Conservation (phyloP, 2,888 invertebrate genomes). For the Atherix ibis region DNA sequence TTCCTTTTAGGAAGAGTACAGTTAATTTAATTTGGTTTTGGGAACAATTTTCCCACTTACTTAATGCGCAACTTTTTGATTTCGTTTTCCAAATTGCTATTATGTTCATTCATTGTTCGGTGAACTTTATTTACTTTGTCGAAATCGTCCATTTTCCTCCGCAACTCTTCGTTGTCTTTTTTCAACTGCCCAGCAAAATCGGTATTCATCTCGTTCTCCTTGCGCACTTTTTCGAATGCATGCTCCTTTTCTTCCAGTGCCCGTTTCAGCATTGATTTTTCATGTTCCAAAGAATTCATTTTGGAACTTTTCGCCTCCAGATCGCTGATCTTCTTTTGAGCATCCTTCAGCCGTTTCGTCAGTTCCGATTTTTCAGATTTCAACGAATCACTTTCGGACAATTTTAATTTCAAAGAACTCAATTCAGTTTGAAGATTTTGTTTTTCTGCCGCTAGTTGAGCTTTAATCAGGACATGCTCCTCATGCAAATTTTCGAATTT, state of each 20-base stretch:
- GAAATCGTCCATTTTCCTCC: slow-evolving; percentile 67
- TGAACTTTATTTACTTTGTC: slow-evolving; percentile 72
- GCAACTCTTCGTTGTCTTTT: slow-evolving; percentile 64
- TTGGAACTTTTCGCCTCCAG: slow-evolving; percentile 23
- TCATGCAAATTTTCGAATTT: slow-evolving; percentile 74
- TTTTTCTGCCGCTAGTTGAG: slow-evolving; percentile 66
- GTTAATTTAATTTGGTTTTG: too few species aligned
- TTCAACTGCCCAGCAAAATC: slow-evolving; percentile 59
- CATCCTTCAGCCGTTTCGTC: slow-evolving; percentile 21
- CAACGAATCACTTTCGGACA: slow-evolving; percentile 22
- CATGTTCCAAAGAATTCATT: slow-evolving; percentile 35
- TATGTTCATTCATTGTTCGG: slow-evolving; percentile 59
- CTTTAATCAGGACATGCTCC: slow-evolving; percentile 69
- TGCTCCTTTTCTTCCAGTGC: slow-evolving; percentile 57
- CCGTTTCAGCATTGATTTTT: slow-evolving; percentile 50
- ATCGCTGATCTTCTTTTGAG: slow-evolving; percentile 24
- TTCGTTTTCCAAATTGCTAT: slow-evolving; percentile 58
- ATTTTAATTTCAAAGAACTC: slow-evolving; percentile 19
- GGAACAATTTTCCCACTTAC: slow-evolving; percentile 22
- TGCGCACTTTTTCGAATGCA: slow-evolving; percentile 52
- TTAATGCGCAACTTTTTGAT: slow-evolving; percentile 50
- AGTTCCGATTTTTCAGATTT: slow-evolving; percentile 26
- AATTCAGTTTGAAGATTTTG: slow-evolving; percentile 48
- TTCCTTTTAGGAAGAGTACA: neutral
- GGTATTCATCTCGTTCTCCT: slow-evolving; percentile 47